Conservation (phyloP, 64 coral and sea anemone genomes). For the Pocillopora damicornis region DNA sequence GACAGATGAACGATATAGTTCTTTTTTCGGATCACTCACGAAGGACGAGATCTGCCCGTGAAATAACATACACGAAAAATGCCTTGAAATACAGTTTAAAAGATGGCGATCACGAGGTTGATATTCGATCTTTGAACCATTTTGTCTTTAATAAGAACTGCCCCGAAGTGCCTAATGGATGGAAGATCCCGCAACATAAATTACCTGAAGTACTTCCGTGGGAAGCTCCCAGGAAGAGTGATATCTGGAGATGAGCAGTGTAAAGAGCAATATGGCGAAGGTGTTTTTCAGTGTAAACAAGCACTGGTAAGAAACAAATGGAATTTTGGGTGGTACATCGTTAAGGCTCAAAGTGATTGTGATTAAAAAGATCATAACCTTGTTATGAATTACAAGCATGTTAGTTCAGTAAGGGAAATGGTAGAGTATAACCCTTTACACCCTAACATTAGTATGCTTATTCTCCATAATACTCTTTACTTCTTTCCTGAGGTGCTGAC, state of each 20-base stretch:
- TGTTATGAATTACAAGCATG: too few species aligned
- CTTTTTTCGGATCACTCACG: too few species aligned
- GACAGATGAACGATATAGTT: too few species aligned
- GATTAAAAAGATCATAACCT: too few species aligned
- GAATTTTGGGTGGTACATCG: background rate
- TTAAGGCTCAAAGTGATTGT: background rate
- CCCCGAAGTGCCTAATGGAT: background rate
- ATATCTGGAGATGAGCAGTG: constrained; percentile 7
- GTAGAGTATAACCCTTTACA: too few species aligned
- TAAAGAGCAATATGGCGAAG: constrained; percentile 33
- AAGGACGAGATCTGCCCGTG: too few species aligned
- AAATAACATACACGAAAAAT: too few species aligned
- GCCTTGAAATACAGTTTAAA: too few species aligned
- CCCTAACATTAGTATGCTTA: too few species aligned
- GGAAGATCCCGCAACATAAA: background rate
- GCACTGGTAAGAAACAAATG: constrained; percentile 24
- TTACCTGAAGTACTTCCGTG: background rate
- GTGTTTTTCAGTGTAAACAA: constrained; percentile 15
- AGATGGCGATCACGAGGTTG: background rate
- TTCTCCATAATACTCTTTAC: too few species aligned
- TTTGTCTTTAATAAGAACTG: background rate
- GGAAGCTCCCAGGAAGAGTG: background rate
- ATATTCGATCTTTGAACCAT: background rate
- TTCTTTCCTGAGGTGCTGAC: too few species aligned
- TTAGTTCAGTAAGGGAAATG: too few species aligned